Percentiles rank a stretch among this genome's conserved stretches.
Evolutionary conservation across 2,113 vertebrate species (phyloP).

Genomic region (Pan troglodytes): DNA sequence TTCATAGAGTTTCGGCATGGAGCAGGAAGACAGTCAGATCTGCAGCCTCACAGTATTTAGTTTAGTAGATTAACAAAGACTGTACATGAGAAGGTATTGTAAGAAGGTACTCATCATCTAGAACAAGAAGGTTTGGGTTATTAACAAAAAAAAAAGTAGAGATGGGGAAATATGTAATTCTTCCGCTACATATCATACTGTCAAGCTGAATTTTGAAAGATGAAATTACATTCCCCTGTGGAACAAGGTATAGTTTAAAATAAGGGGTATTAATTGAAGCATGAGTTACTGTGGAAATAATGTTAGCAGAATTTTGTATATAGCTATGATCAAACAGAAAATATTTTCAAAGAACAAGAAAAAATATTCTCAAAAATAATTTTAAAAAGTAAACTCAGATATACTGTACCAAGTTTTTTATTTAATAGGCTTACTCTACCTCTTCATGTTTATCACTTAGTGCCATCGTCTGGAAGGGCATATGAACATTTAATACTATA

Average conservation of each 20-base stretch:
- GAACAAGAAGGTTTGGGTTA: not conserved
- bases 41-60: not conserved
- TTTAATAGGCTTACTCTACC: not conserved
- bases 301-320: not conserved
- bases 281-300: not conserved
- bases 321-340: slow-evolving; percentile 13
- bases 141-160: not conserved
- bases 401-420: not conserved
- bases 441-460: slow-evolving; percentile 25
- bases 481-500: not conserved
- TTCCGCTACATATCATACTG: not conserved
- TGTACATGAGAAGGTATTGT: not conserved
- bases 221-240: not conserved
- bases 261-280: not conserved
- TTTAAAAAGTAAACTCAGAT: slow-evolving; percentile 24
- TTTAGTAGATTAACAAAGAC: not conserved
- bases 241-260: not conserved
- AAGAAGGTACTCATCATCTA: not conserved
- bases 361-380: not conserved
- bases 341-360: slow-evolving; percentile 33
- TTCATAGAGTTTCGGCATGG: not conserved
- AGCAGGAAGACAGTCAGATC: not conserved
- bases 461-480: not conserved
- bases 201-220: not conserved
- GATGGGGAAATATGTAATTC: not conserved